A percentile compares a stretch with the other conserved stretches of the same genome.
phyloP scores from a whole-genome alignment of 2,888 invertebrate genomes.

The Ectemnius lituratus region DNA sequence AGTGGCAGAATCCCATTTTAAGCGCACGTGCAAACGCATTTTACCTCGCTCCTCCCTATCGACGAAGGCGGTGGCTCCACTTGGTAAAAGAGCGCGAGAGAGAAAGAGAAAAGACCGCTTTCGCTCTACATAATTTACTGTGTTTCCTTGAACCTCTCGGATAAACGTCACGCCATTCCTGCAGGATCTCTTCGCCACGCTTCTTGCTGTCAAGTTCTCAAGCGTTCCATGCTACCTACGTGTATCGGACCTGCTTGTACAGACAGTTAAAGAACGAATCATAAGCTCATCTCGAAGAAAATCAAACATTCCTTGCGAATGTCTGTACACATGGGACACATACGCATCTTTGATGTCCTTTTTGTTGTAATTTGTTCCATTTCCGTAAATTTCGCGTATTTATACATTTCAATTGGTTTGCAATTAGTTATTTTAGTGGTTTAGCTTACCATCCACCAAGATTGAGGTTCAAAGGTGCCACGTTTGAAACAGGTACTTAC shows the following conservation, averaged over 20 bases:
- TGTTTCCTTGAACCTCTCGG: conserved; percentile 50
- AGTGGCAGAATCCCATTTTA: conserved; percentile 36
- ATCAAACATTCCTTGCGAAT: too few species aligned
- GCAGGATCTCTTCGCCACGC: conserved; percentile 37
- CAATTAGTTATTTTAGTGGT: too few species aligned
- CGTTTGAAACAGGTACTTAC: neutral
- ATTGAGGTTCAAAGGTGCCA: too few species aligned
- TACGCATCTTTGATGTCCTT: too few species aligned
- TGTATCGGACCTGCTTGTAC: conserved; percentile 42
- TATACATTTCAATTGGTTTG: too few species aligned
- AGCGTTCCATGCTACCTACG: conserved; percentile 40
- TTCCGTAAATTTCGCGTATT: too few species aligned
- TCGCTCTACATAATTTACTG: conserved; percentile 55
- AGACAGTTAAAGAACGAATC: too few species aligned
- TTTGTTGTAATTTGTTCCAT: too few species aligned
- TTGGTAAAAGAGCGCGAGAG: neutral
- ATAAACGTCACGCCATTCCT: conserved; percentile 58
- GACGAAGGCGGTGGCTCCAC: conserved; percentile 9
- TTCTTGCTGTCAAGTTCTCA: conserved; percentile 53
- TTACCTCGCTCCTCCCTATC: conserved; percentile 26
- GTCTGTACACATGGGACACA: too few species aligned
- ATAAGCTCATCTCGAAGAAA: too few species aligned
- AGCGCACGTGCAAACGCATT: conserved; percentile 21
- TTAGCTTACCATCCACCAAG: too few species aligned
- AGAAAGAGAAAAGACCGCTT: conserved; percentile 31